A percentile compares a stretch with the other conserved stretches of the same genome.
phyloP scores from a whole-genome alignment of 2,113 vertebrate genomes.

The Asarcornis scutulata region DNA sequence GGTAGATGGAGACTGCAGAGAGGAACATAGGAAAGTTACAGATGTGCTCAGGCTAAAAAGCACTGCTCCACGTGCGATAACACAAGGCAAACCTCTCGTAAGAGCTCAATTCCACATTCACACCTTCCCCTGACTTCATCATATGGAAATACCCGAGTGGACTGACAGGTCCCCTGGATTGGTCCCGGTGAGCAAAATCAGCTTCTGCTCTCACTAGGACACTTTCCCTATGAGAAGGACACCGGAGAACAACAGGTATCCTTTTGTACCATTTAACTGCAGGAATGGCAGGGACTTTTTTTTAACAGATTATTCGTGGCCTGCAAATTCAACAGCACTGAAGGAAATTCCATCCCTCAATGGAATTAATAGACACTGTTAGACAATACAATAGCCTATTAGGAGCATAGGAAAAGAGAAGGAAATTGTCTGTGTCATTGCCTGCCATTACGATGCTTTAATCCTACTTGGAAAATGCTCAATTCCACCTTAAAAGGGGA shows the following conservation, averaged over 20 bases:
- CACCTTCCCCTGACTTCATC: neutral
- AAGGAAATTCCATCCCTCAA: neutral
- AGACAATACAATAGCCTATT: neutral
- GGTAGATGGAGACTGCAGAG: neutral
- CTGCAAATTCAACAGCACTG: neutral
- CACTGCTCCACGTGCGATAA: neutral
- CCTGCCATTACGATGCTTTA: neutral
- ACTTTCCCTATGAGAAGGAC: neutral
- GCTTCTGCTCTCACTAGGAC: neutral
- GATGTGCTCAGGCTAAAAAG: neutral
- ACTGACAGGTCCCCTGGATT: neutral
- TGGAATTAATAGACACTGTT: neutral
- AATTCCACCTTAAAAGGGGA: neutral
- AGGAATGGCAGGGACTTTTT: neutral
- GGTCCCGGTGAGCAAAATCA: neutral
- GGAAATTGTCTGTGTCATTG: neutral
- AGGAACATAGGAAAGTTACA: neutral
- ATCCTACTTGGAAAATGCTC: neutral
- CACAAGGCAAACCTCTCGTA: accelerated
- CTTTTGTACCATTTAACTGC: neutral
- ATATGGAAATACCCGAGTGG: neutral
- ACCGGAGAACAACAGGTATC: neutral
- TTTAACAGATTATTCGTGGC: neutral
- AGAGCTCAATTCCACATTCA: neutral
- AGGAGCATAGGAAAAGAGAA: neutral